Conservation (phyloP, 2,113 vertebrate genomes). For the Bufo bufo region DNA sequence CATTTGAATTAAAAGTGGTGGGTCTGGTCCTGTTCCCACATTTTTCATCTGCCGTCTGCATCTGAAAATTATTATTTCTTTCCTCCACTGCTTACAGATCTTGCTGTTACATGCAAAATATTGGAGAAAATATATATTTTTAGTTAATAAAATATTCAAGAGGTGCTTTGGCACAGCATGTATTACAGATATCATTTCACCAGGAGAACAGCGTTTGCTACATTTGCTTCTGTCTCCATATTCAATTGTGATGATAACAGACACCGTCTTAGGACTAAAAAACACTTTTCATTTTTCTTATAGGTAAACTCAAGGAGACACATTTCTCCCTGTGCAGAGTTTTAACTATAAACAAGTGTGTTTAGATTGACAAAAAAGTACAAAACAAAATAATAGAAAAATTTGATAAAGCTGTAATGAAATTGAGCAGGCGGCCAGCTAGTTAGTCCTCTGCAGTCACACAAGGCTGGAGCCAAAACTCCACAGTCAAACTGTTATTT, state of each 20-base stretch:
- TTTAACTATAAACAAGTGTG: constrained; percentile 17
- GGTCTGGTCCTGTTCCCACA: background rate
- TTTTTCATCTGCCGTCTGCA: background rate
- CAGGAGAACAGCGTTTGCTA: constrained; percentile 18
- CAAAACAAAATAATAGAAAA: background rate
- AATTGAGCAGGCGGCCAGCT: constrained; percentile 30
- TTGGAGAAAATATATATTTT: constrained; percentile 8
- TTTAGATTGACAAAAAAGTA: background rate
- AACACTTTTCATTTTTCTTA: constrained; percentile 6
- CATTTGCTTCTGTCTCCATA: background rate
- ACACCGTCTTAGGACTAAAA: background rate
- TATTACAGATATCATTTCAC: constrained; percentile 6
- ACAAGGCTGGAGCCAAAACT: constrained; percentile 33
- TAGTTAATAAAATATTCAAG: constrained; percentile 15
- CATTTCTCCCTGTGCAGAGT: background rate
- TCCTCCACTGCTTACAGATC: background rate
- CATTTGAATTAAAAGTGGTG: background rate
- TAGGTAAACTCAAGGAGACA: background rate
- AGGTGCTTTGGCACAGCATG: background rate
- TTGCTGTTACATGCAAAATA: constrained; percentile 21
- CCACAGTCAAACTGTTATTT: constrained; percentile 59
- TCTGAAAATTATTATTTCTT: background rate
- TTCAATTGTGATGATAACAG: constrained; percentile 27
- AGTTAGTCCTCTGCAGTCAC: constrained; percentile 37
- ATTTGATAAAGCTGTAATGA: constrained; percentile 45